These are phyloP conservation scores for Pseudocheirus occidentalis DNA, from an alignment of 2,797 vertebrate species.

Conservation along the genomic window DNA sequence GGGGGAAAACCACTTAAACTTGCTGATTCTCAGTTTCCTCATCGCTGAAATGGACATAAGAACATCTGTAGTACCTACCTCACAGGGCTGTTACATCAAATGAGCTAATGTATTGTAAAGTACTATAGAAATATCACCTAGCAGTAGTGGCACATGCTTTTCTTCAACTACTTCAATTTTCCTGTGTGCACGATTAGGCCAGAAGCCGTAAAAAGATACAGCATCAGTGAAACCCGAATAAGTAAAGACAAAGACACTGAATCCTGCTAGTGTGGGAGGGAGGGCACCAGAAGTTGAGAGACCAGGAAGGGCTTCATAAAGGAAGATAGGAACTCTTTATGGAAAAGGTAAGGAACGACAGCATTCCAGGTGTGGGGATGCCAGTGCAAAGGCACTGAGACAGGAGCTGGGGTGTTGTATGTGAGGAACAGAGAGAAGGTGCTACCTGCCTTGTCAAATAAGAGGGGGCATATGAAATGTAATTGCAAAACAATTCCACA, in stretches of 20 bases:
- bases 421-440: too few species aligned
- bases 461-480: neutral
- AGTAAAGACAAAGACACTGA: neutral
- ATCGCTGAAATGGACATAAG: neutral
- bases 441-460: too few species aligned
- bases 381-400: neutral
- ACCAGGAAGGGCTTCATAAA: neutral
- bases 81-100: too few species aligned
- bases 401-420: neutral
- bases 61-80: too few species aligned
- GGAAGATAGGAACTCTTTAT: neutral
- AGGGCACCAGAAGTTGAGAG: neutral
- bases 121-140: neutral
- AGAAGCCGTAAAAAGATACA: neutral
- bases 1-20: neutral
- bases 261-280: neutral
- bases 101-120: neutral
- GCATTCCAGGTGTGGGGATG: too few species aligned
- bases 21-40: neutral
- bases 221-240: neutral
- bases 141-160: neutral
- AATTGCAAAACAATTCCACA: neutral
- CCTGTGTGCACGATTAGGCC: neutral
- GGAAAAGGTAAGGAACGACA: neutral
- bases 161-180: neutral